Evolutionary conservation across 2,113 vertebrate species (phyloP), one percentile per base, ranked within the genome.

Genomic region (Anguilla rostrata): DNA sequence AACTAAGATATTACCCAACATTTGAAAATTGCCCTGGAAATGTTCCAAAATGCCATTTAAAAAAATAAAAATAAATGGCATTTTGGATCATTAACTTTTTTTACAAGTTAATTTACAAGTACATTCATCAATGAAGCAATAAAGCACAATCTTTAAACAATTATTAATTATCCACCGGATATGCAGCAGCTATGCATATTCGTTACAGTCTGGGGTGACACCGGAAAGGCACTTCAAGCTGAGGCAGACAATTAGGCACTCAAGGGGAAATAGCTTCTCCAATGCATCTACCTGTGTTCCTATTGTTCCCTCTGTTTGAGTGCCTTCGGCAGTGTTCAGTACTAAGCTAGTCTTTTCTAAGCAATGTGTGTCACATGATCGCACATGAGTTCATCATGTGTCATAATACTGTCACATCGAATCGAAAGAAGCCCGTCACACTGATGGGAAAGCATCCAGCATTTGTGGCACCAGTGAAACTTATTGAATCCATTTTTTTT

Each of bases 141-240:
- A 34, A 34, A 34, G 34, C 34, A 34, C 34, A 34, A 34, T 34
- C 34, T 34, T 34, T 34, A 34, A 34, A 34, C 34, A 34, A 34
- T 34, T 34, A 34, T 34, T 34, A 34, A 34, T 34, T 34, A 34
- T 34, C 34, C 49, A 34, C n/a, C 12, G 71, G 26, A 75, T 12
- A 34, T 75, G n/a, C n/a, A 12, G 20, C n/a, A 34, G 22, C 63
- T 71, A 71, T 2, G 20, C 63, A 18, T 11, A 53, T 49, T 87
- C 82, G 43, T 84, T 87, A 78, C 16, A 78, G 86, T 78, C 78
- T 43, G 75, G 66, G 63, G 86, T 78, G 81, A 83, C 86, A 87
- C 82, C 16, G 49, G 66, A 41, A 43, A 78, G 81, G 86, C 81
- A 83, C 83, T 34, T 87, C 82, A 83, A 82, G 39, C 53, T 41